Evolutionary conservation across 2,888 invertebrate genomes (phyloP), one percentile per base, ranked within the genome.

Genomic region (Heterodera filipjevi): DNA sequence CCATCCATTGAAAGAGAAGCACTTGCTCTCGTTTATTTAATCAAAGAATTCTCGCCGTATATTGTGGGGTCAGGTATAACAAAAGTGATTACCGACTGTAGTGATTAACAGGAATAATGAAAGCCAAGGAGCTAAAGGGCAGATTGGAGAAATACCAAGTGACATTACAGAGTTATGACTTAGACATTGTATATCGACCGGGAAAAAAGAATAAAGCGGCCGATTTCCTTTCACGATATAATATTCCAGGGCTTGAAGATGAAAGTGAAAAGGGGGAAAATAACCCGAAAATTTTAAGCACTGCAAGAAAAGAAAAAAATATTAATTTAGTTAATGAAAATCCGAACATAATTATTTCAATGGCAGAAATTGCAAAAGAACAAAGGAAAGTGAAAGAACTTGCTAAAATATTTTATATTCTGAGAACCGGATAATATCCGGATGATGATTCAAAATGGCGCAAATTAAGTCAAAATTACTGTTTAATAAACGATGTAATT

Each of bases 181-280:
- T 86, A 16, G 46, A 70, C 14, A 81, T 86, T 14, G 68, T 46
- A 8, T 83, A 84, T 59, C 72, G 85, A 22, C 66, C 77, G 10
- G 86, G 86, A 22, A 77, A 78, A 59, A n/a, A 27, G 44, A 85
- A 85, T 71, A 46, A 32, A 14, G 68, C 82, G 0, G 76, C 79
- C 35, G 86, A 85, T 53, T 79, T 78, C 10, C 66, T 85, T 16
- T 77, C 77, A 12, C 72, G 85, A 46, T 77, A 79, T 70, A 77
- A 77, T n/a, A 73, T 32, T 30, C 73, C 49, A 10, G 39, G 39
- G 10, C 3, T 39, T 64, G 64, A 64, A 14, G 64, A 64, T 5
- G 14, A 64, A 5, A 64, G 14, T 64, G 64, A 64, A 64, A 64
- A 64, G 3, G 3, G 64, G 22, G 64, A 64, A n/a, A n/a, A n/a